phyloP scores from a whole-genome alignment of 2,113 vertebrate genomes.

The Numenius arquata region DNA sequence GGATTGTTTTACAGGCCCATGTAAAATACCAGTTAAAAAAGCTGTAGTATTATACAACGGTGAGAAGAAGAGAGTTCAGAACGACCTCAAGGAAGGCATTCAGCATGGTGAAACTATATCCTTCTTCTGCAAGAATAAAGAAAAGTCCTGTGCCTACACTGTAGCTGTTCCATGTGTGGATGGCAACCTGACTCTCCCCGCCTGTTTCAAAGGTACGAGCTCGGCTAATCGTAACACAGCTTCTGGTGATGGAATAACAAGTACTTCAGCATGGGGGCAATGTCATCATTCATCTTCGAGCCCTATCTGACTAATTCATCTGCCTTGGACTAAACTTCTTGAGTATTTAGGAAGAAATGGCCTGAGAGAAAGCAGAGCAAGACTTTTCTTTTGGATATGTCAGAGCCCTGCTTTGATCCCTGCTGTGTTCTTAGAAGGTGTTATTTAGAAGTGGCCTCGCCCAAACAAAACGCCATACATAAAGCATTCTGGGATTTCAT shows the following conservation, averaged over 20 bases:
- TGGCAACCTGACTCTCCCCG: conserved; percentile 79
- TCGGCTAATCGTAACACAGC: not conserved
- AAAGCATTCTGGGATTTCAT: not conserved
- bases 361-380: not conserved
- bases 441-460: not conserved
- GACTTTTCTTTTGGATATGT: not conserved
- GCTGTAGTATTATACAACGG: conserved; percentile 82
- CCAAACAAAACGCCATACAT: not conserved
- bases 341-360: not conserved
- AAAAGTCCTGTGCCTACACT: conserved; percentile 83
- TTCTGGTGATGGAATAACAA: not conserved
- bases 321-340: not conserved
- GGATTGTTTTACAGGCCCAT: conserved; percentile 76
- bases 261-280: no score
- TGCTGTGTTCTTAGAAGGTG: not conserved
- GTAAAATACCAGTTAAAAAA: conserved; percentile 78
- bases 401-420: not conserved
- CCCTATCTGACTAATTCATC: not conserved
- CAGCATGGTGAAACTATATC: conserved; percentile 77
- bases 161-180: conserved; percentile 76
- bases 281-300: not conserved
- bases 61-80: conserved; percentile 77
- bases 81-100: conserved; percentile 79
- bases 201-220: conserved; percentile 82
- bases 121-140: conserved; percentile 87